Base-by-base conservation (phyloP, 2,113 vertebrate genomes). In the Brienomyrus longianalis region DNA sequence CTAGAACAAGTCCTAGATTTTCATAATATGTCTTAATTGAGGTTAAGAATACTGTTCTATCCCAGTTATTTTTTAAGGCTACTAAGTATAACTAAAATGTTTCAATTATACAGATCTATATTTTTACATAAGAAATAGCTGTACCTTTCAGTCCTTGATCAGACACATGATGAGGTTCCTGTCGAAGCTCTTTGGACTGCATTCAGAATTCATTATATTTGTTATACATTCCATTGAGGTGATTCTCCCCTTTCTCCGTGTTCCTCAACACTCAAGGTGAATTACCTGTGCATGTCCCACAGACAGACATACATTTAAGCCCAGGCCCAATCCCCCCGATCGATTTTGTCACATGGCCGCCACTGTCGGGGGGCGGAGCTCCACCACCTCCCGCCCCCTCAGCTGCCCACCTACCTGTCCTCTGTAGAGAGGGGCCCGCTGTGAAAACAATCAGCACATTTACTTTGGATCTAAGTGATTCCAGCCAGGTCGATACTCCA, bases 401-500 rank as follows among this genome's bases (percentile, higher is more conserved):
- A 92, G 87, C 90, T 90, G 91, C 89, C 93, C 88, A 93, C 94
- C 94, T 94, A 94, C 93, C 95, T 94, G 94, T 93, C 94, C 94
- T 93, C 94, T 91, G 89, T 95, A 94, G 94, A 95, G 95, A 95
- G 95, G 94, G 92, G 89, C 96, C 95, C 95, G 96, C 96, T 97
- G 96, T 95, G 97, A 97, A 97, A 97, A 97, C 96, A 97, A 98
- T 97, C 95, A 97, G 95, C 95, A 95, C 96, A 96, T 97, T 97
- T 96, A 95, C 95, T 96, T 96, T 95, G 96, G 96, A 97, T 97
- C 96, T 96, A 95, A 96, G 96, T 96, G 96, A 96, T 96, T 97
- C 95, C 94, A 95, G 94, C 94, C 95, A 95, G 96, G 95, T 97
- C 93, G 93, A 97, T 97, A 96, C 92, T 95, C 96, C 95, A 96